Percentiles rank a stretch among this genome's conserved stretches.
These are phyloP conservation scores for Microcebus jonahi DNA, from an alignment of 2,113 vertebrate genomes.

Conservation along the genomic window DNA sequence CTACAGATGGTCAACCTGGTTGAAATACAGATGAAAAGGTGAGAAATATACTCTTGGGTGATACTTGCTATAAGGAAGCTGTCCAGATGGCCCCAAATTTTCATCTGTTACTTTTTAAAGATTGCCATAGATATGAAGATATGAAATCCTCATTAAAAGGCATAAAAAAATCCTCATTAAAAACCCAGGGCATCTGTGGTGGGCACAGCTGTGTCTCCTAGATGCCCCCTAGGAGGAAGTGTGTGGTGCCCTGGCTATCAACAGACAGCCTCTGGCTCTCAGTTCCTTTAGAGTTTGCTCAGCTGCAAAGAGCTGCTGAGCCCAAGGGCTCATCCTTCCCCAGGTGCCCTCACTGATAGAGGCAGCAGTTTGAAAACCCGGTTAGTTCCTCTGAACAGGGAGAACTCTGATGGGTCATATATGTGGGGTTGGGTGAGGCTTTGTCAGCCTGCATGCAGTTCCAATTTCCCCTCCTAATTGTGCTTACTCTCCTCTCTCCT, in stretches of 20 bases:
- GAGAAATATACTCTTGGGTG: not conserved
- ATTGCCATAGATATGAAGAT: not conserved
- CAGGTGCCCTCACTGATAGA: not conserved
- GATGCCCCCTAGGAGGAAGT: not conserved
- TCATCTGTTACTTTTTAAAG: constrained; percentile 27
- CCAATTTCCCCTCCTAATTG: too few relatives aligned
- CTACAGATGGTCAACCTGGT: not conserved
- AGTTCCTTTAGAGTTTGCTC: constrained; percentile 4
- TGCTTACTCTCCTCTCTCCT: not conserved
- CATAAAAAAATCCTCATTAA: not conserved
- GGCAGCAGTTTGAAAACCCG: not conserved
- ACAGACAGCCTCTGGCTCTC: not conserved
- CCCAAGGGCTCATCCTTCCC: not conserved
- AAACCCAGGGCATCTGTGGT: not conserved
- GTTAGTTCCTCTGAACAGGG: not conserved
- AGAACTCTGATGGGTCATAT: not conserved
- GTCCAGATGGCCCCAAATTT: not conserved
- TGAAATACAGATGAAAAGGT: constrained; percentile 32
- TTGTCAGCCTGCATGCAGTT: not conserved
- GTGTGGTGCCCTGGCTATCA: too few relatives aligned
- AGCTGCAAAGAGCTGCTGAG: not conserved
- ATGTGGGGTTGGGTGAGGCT: too few relatives aligned
- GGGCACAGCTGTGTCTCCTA: not conserved
- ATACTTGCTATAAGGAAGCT: not conserved
- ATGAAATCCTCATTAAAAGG: not conserved